Conservation (phyloP, 2,888 invertebrate species). For the Andricus quercusramuli region DNA sequence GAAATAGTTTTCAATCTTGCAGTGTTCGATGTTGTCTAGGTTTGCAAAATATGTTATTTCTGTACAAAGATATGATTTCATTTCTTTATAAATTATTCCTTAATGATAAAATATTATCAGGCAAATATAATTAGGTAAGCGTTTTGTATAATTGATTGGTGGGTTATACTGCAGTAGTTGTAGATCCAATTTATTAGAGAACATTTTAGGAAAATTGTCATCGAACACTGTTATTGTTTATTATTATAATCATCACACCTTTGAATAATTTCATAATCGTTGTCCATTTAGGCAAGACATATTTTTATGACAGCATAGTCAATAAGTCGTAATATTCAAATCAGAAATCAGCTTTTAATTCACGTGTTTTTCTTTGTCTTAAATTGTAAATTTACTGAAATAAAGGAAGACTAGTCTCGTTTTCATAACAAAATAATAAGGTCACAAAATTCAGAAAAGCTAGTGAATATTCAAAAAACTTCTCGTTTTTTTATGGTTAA, state of each 20-base stretch:
- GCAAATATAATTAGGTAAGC: too few relatives aligned
- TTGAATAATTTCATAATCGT: neutral
- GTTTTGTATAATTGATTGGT: too few relatives aligned
- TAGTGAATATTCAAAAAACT: neutral
- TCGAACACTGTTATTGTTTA: conserved; percentile 37
- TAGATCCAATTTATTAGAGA: too few relatives aligned
- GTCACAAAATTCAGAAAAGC: neutral
- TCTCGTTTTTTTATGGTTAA: neutral
- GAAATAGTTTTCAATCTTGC: neutral
- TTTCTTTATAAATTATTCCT: neutral
- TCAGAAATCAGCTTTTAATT: conserved; percentile 8
- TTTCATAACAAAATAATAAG: conserved; percentile 14
- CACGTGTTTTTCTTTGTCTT: neutral
- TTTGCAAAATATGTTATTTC: neutral
- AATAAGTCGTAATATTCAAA: neutral
- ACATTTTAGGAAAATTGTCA: neutral
- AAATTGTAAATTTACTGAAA: conserved; percentile 45
- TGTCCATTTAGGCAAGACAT: neutral
- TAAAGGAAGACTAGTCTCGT: conserved; percentile 51
- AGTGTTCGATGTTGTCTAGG: conserved; percentile 1
- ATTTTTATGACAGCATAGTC: too few relatives aligned
- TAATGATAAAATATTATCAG: too few relatives aligned
- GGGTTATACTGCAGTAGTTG: too few relatives aligned
- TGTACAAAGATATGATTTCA: conserved; percentile 24
- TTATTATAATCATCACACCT: conserved; percentile 24